Percentiles rank a stretch among this genome's conserved stretches.
Conservation (phyloP, 53 echinoderm and acorn worm species). For the Echinometra lucunter region DNA sequence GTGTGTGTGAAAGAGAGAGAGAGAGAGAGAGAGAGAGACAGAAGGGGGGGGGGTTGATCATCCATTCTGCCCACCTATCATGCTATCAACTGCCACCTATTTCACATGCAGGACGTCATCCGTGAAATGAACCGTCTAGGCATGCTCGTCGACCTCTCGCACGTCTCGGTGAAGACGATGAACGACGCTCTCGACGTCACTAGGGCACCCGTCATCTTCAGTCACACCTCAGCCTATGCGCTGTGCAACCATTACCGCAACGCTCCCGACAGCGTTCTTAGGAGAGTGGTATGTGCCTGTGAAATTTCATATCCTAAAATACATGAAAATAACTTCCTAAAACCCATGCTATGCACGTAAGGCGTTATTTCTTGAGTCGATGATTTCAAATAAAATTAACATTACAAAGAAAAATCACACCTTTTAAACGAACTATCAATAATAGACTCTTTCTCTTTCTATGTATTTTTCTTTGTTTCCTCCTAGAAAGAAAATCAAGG, state of each 20-base stretch:
- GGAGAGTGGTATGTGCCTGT: conserved; percentile 69
- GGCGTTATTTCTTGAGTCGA: no score
- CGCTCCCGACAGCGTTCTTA: conserved; percentile 76
- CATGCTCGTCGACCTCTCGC: conserved; percentile 83
- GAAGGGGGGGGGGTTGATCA: no score
- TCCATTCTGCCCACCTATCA: background rate
- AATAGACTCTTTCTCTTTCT: background rate
- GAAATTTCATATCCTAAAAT: no score
- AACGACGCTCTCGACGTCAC: conserved; percentile 72
- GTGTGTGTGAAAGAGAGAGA: no score
- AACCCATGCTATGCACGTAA: no score
- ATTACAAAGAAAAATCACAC: no score
- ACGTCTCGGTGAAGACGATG: conserved; percentile 81
- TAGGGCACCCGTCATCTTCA: conserved; percentile 81
- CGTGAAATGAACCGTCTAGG: conserved; percentile 87
- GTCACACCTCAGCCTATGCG: conserved; percentile 82
- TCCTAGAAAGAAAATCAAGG: conserved; percentile 61
- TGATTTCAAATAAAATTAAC: no score
- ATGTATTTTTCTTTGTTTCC: background rate
- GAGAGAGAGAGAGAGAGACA: no score
- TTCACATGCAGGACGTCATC: conserved; percentile 66
- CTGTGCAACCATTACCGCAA: conserved; percentile 77
- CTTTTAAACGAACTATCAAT: background rate
- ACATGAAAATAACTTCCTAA: no score
- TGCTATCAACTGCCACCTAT: no score